Base-by-base conservation (phyloP, 2,888 invertebrate species). In the Drosophila antonietae region DNA sequence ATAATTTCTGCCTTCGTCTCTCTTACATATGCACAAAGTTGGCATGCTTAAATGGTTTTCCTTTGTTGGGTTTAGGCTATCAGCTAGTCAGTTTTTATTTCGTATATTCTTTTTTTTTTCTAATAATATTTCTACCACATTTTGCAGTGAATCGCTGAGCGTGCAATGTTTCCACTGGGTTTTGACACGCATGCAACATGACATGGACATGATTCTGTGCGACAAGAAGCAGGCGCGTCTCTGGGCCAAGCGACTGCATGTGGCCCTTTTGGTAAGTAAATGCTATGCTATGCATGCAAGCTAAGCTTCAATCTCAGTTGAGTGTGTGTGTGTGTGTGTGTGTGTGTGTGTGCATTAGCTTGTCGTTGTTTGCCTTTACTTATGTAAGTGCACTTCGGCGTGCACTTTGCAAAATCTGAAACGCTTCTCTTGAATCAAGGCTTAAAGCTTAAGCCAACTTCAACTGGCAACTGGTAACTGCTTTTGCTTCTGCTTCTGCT, bases 151-250 rank as follows among this genome's bases (percentile, higher is more conserved):
- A 93, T 98, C 99, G 2, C 95, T 99, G 94, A 97, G 97, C 20
- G 95, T 97, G 6, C 95, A 96, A 74, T 96, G 96, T 87, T 99
- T 99, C 93, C 98, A 99, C 93, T 97, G 97, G 93, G 96, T 98
- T 10, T 82, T 93, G 68, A 93, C 91, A 79, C 90, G 93, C 75
- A 92, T 93, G 68, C 98, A 99, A 93, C 97, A 97, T 84, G 96
- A 98, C 93, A 95, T 98, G 94, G 97, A 98, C 90, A 96, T 96
- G 95, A 96, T 98, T 90, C 93, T 94, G 80, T 94, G 95, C 53
- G 98, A 99, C 91, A 98, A 98, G 93, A 97, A 97, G 90, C 96
- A 97, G 91, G 94, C 95, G 74, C 93, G 94, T 7, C 93, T 95
- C 41, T 99, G 98, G 98, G 96, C 97, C 12, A 94, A 95, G 85